A percentile compares a stretch with the other conserved stretches of the same genome.
Evolutionary conservation across 2,888 invertebrate genomes (phyloP).

Genomic region (Argynnis bischoffii): DNA sequence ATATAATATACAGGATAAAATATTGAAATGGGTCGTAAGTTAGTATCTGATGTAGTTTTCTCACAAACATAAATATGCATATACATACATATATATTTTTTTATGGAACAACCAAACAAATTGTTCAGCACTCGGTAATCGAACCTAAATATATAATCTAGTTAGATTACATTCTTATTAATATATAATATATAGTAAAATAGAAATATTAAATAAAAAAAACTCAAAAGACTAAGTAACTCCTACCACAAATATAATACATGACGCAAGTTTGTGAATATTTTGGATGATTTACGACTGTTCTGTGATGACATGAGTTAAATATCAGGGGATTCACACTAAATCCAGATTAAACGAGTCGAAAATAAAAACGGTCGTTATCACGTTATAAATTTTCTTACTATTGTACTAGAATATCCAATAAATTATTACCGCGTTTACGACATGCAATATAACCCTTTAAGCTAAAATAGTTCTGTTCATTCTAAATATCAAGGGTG

Average conservation of each 20-base stretch:
- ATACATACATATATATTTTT: no score
- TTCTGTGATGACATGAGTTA: constrained; percentile 33
- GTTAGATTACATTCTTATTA: no score
- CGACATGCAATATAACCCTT: constrained; percentile 45
- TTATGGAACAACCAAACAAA: no score
- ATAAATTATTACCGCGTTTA: constrained; percentile 73
- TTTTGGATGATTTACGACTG: constrained; percentile 35
- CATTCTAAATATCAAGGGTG: constrained; percentile 39
- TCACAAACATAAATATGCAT: no score
- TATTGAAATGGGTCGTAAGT: neutral
- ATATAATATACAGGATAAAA: constrained; percentile 20
- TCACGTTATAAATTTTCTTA: constrained; percentile 75
- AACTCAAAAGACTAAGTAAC: neutral
- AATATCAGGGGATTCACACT: constrained; percentile 51
- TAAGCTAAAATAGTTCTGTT: constrained; percentile 40
- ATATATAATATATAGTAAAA: no score
- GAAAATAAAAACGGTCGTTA: constrained; percentile 64
- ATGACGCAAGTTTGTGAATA: neutral
- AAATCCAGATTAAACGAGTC: constrained; percentile 58
- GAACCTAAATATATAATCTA: no score
- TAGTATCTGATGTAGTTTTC: neutral
- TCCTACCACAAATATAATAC: neutral
- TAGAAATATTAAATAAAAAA: neutral
- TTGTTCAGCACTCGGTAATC: no score
- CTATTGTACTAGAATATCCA: constrained; percentile 72